Percentiles rank a stretch among this genome's conserved stretches.
phyloP scores from a whole-genome alignment of 2,888 invertebrate species.

The Drosophila kambysellisi region DNA sequence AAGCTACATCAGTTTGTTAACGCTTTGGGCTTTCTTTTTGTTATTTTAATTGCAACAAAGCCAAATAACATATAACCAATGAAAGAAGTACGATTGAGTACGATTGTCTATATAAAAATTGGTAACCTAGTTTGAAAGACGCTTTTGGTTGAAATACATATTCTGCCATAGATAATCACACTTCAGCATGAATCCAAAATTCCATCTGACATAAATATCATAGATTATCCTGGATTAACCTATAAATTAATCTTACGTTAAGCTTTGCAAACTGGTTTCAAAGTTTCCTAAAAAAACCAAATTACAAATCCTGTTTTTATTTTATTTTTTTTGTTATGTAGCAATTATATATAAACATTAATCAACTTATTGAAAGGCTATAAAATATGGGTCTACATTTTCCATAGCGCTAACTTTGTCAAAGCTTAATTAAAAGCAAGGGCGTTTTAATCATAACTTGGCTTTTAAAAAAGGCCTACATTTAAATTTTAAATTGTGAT shows the following conservation, averaged over 20 bases:
- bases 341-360: too few relatives aligned
- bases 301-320: too few relatives aligned
- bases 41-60: not conserved
- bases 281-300: too few relatives aligned
- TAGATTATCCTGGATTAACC: too few relatives aligned
- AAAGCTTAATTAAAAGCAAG: not conserved
- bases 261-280: too few relatives aligned
- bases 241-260: too few relatives aligned
- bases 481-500: not conserved
- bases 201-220: too few relatives aligned
- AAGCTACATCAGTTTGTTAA: not conserved
- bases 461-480: not conserved
- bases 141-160: not conserved
- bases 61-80: too few relatives aligned
- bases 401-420: not conserved
- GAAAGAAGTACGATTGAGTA: not conserved
- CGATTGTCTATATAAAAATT: not conserved
- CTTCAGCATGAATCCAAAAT: not conserved
- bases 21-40: not conserved
- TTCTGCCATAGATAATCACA: not conserved
- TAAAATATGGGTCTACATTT: not conserved
- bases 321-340: too few relatives aligned
- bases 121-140: not conserved
- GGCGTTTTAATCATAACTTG: not conserved
- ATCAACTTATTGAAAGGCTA: too few relatives aligned